These are phyloP conservation scores for Mayetiola destructor DNA, from an alignment of 2,888 invertebrate genomes.

Conservation along the genomic window DNA sequence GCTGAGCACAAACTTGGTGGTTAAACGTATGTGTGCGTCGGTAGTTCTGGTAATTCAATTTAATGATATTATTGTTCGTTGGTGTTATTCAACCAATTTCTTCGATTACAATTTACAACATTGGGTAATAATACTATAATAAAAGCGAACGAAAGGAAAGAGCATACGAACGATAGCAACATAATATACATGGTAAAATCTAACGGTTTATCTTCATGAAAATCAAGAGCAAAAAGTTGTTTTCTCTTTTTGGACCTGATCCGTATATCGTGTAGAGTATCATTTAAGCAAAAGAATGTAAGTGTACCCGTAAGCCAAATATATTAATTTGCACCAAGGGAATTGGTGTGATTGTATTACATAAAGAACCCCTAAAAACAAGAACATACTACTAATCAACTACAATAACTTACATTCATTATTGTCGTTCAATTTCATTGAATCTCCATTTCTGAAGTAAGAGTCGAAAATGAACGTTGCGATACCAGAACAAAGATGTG, in stretches of 20 bases:
- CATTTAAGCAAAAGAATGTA: constrained; percentile 4
- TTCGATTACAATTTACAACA: too few species aligned
- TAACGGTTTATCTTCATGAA: constrained; percentile 8
- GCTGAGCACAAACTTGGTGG: not conserved
- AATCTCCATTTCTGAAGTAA: too few species aligned
- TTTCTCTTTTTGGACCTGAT: not conserved
- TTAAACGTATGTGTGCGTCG: constrained; percentile 6
- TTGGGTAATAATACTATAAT: not conserved
- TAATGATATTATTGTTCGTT: not conserved
- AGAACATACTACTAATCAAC: not conserved
- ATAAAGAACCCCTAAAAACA: not conserved
- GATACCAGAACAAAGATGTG: not conserved
- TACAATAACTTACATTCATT: too few species aligned
- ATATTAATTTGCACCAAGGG: constrained; percentile 9
- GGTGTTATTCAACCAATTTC: too few species aligned
- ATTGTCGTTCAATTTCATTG: too few species aligned
- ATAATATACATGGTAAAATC: too few species aligned
- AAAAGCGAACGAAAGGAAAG: not conserved
- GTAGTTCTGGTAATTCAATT: constrained; percentile 5
- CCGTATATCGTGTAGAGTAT: not conserved
- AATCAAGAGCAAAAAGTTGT: constrained; percentile 7
- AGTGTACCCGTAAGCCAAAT: constrained; percentile 11
- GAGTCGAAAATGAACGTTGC: too few species aligned
- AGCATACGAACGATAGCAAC: not conserved
- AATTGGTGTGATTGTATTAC: not conserved